A percentile compares a stretch with the other conserved stretches of the same genome.
These are phyloP conservation scores for Hesperia comma DNA, from an alignment of 2,888 invertebrate species.

Conservation along the genomic window DNA sequence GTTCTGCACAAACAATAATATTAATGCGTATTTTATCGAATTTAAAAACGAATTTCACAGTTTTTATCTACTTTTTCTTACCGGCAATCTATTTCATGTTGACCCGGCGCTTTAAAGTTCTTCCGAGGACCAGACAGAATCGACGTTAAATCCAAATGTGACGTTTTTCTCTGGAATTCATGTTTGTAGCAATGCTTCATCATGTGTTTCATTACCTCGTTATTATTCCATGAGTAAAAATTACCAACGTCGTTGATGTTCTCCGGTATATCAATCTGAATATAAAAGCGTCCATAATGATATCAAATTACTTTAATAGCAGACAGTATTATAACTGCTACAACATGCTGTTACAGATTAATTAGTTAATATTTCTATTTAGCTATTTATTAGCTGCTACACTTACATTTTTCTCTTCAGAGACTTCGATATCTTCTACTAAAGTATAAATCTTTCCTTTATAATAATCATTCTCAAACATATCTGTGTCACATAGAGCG, in stretches of 20 bases:
- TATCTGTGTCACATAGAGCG: slow-evolving; percentile 54
- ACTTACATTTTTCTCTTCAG: slow-evolving; percentile 47
- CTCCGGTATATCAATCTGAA: slow-evolving; percentile 2
- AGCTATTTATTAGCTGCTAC: too few relatives aligned
- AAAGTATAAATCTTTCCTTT: slow-evolving; percentile 52
- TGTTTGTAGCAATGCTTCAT: slow-evolving; percentile 79
- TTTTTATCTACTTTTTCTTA: slow-evolving; percentile 38
- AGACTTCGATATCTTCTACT: slow-evolving; percentile 46
- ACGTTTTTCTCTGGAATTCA: slow-evolving; percentile 56
- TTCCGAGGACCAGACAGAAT: slow-evolving; percentile 61
- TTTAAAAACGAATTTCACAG: background rate
- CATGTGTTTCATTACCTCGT: slow-evolving; percentile 65
- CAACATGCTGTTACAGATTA: too few relatives aligned
- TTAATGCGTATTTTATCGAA: background rate
- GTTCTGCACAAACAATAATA: slow-evolving; percentile 56
- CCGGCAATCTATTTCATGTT: slow-evolving; percentile 68
- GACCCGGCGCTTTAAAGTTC: slow-evolving; percentile 57
- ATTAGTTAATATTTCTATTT: too few relatives aligned
- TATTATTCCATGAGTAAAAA: slow-evolving; percentile 81
- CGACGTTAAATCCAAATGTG: slow-evolving; percentile 48
- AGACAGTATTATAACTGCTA: too few relatives aligned
- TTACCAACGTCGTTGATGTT: slow-evolving; percentile 19
- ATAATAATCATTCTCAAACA: slow-evolving; percentile 63
- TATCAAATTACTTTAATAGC: too few relatives aligned
- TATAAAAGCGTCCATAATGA: background rate